Evolutionary conservation across 2,888 invertebrate genomes (phyloP), one percentile per base, ranked within the genome.

Genomic region (Tricholauxania praeusta): DNA sequence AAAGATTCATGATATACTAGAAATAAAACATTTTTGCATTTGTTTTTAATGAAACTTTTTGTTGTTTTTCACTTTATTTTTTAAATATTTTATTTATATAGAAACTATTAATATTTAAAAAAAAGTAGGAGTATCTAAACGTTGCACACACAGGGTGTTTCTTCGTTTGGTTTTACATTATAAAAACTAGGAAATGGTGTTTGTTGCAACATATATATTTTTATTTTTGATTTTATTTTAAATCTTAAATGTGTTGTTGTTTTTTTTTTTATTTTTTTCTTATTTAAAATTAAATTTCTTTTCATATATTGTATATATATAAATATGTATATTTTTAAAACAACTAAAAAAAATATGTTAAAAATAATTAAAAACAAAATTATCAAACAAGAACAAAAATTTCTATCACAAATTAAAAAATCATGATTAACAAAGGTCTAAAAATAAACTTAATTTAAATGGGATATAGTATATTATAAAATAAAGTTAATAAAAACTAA

Each of bases 121-220:
- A 69, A 69, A 62, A 48, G 60, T 62, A 69, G 60, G 69, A 69
- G 69, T 69, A 69, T 62, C 69, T 69, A 60, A 32, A 65, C 57
- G 57, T 57, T 51, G 39, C 47, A 69, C 7, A 39, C 69, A 60
- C 60, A 69, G 51, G 39, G 39, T 7, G 49, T 60, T 28, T 69
- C 28, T 59, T 59, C 48, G 17, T 68, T 19, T 47, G 17, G 48
- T 67, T 28, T 32, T 17, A 60, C 49, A 32, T 39, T 39, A 62
- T 51, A 62, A 49, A 62, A 69, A 60, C 60, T 69, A 48, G 60
- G 49, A 67, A 67, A 67, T 67, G 67, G 67, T 57, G 55, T 39
- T 39, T 39, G 39, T 67, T 57, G 28, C 47, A 57, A 52, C 14
- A 59, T 49, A 51, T 57, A 57, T 28, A 12, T 52, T 49, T 60